A percentile compares a stretch with the other conserved stretches of the same genome.
Conservation (phyloP, 2,888 invertebrate species). For the Tetragnatha montana region DNA sequence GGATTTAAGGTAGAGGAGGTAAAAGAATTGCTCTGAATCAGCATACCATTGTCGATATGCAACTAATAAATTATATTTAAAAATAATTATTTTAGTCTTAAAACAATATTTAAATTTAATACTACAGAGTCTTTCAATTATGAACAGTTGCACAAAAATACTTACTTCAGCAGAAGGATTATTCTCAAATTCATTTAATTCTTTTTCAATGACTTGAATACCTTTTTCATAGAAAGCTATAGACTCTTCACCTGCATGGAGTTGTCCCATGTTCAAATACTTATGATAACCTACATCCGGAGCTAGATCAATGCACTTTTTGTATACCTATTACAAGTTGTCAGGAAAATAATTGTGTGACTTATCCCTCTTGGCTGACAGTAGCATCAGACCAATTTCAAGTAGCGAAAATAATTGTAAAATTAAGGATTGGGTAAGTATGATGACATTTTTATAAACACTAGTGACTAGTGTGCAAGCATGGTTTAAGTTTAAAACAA, state of each 20-base stretch:
- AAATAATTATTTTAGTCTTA: too few relatives aligned
- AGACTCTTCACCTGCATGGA: conserved; percentile 76
- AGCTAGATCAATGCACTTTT: conserved; percentile 75
- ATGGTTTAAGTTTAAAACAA: too few relatives aligned
- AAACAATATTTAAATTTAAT: too few relatives aligned
- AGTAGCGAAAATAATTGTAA: too few relatives aligned
- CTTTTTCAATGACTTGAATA: conserved; percentile 76
- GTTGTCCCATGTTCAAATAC: conserved; percentile 77
- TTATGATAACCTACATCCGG: conserved; percentile 77
- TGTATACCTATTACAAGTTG: conserved; percentile 27
- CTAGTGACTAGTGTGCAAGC: too few relatives aligned
- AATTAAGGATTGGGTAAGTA: too few relatives aligned
- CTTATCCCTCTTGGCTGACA: neutral
- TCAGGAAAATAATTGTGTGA: conserved; percentile 3
- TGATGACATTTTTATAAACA: too few relatives aligned
- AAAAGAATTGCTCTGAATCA: too few relatives aligned
- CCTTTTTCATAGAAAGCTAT: conserved; percentile 77
- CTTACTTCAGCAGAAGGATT: conserved; percentile 42
- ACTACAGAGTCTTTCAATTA: neutral
- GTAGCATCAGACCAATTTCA: too few relatives aligned
- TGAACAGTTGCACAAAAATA: neutral
- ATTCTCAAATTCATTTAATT: conserved; percentile 62
- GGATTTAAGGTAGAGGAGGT: too few relatives aligned
- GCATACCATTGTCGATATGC: too few relatives aligned
- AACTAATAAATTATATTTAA: too few relatives aligned